Percentiles rank a stretch among this genome's conserved stretches.
Evolutionary conservation across 2,888 invertebrate genomes (phyloP).

Genomic region (Onchidella celtica): DNA sequence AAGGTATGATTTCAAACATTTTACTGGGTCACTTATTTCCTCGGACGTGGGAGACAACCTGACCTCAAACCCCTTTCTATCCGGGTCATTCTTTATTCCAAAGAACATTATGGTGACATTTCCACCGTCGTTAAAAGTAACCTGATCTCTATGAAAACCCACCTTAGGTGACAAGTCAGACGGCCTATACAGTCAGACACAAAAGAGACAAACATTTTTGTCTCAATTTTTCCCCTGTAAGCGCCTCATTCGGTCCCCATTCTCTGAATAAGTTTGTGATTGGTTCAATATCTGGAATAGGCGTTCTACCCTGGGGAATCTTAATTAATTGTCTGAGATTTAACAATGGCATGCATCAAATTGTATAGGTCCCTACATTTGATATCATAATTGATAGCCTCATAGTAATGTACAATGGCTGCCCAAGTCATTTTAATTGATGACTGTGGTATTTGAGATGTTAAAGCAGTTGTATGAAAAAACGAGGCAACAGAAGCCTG

Average conservation of each 20-base stretch:
- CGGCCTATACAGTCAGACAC: conserved; percentile 2
- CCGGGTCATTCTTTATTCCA: conserved; percentile 7
- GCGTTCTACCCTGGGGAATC: not conserved
- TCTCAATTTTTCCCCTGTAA: not conserved
- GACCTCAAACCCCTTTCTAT: conserved; percentile 5
- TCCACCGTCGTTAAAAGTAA: conserved; percentile 10
- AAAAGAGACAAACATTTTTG: conserved; percentile 13
- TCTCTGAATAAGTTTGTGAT: conserved; percentile 1
- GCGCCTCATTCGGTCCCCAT: not conserved
- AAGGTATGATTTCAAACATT: not conserved
- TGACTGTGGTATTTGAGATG: conserved; percentile 6
- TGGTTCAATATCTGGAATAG: not conserved
- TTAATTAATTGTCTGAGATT: conserved; percentile 5
- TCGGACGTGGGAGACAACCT: not conserved
- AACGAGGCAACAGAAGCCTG: not conserved
- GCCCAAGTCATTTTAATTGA: not conserved
- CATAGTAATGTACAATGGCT: conserved; percentile 1
- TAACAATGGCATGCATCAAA: conserved; percentile 9
- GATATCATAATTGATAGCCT: not conserved
- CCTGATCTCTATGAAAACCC: conserved; percentile 3
- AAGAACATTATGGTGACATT: not conserved
- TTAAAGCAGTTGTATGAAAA: not conserved
- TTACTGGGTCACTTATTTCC: conserved; percentile 1
- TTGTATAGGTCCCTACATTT: not conserved
- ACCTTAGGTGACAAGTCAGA: conserved; percentile 32